These are phyloP conservation scores for Brachyrhaphis roseni DNA, from an alignment of 2,797 vertebrate species.

Conservation along the genomic window DNA sequence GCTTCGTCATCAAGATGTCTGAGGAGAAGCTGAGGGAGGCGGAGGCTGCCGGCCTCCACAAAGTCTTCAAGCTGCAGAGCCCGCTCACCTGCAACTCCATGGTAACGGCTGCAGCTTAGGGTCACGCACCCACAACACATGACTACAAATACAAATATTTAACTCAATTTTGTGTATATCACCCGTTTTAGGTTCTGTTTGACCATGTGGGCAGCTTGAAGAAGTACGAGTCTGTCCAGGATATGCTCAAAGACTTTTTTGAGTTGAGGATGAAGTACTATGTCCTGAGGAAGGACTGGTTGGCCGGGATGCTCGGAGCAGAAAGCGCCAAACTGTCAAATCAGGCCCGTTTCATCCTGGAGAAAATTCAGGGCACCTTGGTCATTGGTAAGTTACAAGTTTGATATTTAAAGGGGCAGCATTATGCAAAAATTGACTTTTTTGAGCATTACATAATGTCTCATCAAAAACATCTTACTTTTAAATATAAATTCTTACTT, in stretches of 20 bases:
- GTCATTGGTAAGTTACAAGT: constrained; percentile 88
- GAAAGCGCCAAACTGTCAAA: constrained; percentile 91
- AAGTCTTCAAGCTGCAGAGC: constrained; percentile 96
- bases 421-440: not conserved
- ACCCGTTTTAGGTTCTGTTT: constrained; percentile 88
- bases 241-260: constrained; percentile 93
- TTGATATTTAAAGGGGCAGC: not conserved
- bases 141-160: not conserved
- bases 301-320: constrained; percentile 90
- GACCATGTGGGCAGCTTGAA: constrained; percentile 94
- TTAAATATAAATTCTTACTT: no score
- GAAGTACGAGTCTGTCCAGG: constrained; percentile 90
- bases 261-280: constrained; percentile 94
- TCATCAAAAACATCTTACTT: not conserved
- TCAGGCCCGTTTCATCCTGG: constrained; percentile 98
- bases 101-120: constrained; percentile 74
- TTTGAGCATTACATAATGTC: not conserved
- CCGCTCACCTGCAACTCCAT: constrained; percentile 94
- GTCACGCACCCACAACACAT: not conserved
- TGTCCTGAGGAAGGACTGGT: constrained; percentile 93
- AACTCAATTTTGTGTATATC: not conserved
- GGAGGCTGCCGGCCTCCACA: constrained; percentile 90
- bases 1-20: constrained; percentile 92
- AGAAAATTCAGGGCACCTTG: constrained; percentile 94
- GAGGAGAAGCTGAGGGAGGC: constrained; percentile 88